Evolutionary conservation across 2,797 vertebrate species (phyloP).

Genomic region (Sylvilagus floridanus): DNA sequence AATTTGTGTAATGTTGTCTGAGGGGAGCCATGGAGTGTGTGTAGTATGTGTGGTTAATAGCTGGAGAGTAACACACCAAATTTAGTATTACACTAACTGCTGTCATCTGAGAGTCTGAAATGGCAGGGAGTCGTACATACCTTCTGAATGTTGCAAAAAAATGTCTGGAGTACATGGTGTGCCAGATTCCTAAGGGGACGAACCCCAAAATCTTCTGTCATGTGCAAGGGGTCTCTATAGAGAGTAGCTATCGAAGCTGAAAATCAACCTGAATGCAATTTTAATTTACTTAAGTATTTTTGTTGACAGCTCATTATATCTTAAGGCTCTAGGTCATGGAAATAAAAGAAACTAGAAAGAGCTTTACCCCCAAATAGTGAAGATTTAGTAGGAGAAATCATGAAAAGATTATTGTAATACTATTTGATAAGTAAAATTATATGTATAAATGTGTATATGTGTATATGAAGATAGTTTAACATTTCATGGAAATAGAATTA

Average conservation of each 20-base stretch:
- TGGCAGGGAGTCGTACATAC: neutral
- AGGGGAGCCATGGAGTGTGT: accelerated
- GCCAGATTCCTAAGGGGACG: neutral
- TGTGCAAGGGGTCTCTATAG: neutral
- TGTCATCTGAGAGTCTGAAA: neutral
- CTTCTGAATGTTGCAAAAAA: neutral
- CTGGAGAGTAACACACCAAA: neutral
- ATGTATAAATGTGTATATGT: no score
- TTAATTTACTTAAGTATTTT: neutral
- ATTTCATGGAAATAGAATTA: no score
- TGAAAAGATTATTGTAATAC: neutral
- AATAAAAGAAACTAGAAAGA: neutral
- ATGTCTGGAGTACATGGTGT: neutral
- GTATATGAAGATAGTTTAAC: no score
- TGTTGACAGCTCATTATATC: neutral
- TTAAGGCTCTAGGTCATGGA: neutral
- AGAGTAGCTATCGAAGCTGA: neutral
- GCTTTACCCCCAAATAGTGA: neutral
- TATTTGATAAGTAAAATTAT: neutral
- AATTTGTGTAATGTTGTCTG: neutral
- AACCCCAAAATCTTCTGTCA: neutral
- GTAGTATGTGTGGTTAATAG: neutral
- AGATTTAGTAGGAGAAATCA: neutral
- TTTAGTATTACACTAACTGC: neutral
- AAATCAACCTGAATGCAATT: neutral